A percentile compares a stretch with the other conserved stretches of the same genome.
phyloP scores from a whole-genome alignment of 2,113 vertebrate genomes.

The Clinocottus analis region DNA sequence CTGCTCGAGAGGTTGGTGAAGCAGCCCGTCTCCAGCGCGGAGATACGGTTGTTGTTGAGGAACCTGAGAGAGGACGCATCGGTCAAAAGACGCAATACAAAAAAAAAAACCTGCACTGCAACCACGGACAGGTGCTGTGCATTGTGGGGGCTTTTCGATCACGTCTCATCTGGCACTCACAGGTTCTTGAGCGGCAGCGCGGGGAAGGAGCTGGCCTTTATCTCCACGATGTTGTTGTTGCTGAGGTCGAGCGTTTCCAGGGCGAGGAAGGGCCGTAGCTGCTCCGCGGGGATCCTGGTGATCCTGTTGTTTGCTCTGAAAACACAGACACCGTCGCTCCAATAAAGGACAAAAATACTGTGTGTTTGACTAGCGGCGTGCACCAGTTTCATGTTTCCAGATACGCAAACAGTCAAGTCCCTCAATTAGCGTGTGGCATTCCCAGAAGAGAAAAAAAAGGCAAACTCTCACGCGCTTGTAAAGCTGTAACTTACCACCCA shows the following conservation, averaged over 20 bases:
- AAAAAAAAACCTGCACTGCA: too few species aligned
- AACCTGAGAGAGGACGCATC: conserved; percentile 80
- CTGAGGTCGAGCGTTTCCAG: conserved; percentile 95
- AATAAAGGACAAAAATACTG: conserved; percentile 67
- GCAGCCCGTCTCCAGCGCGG: conserved; percentile 88
- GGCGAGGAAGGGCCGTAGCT: conserved; percentile 84
- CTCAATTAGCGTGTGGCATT: conserved; percentile 63
- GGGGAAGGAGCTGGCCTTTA: conserved; percentile 88
- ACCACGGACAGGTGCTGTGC: background rate
- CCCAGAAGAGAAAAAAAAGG: conserved; percentile 41
- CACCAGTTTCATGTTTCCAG: conserved; percentile 55
- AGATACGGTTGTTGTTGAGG: conserved; percentile 93
- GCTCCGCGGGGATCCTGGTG: conserved; percentile 82
- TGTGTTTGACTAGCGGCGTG: conserved; percentile 47
- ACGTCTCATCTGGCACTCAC: conserved; percentile 79
- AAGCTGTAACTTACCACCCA: conserved; percentile 57
- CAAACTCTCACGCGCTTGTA: conserved; percentile 31
- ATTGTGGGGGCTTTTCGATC: background rate
- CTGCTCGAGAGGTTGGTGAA: conserved; percentile 91
- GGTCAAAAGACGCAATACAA: too few species aligned
- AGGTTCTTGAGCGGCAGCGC: conserved; percentile 89
- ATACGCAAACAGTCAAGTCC: conserved; percentile 56
- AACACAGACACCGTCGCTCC: conserved; percentile 74
- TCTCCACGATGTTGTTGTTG: conserved; percentile 90
- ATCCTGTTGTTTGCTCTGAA: conserved; percentile 95